Base-by-base conservation (phyloP, 2,888 invertebrate genomes). In the Trachelus tabidus region DNA sequence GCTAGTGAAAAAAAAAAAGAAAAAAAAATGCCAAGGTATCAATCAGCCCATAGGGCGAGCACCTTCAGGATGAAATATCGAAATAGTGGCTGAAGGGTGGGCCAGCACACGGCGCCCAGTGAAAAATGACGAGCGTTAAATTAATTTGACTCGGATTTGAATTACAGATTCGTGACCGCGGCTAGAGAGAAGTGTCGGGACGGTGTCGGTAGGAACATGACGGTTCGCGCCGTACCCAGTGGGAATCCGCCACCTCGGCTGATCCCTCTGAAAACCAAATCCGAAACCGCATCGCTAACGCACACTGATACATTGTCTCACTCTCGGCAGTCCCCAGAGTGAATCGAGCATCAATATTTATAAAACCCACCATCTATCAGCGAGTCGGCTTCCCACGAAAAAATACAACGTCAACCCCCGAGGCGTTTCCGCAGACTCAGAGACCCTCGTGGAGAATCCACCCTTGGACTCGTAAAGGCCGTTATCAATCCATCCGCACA, bases 51-150 rank as follows among this genome's bases (percentile, higher is more conserved):
- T 56, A 68, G 69, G 12, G 15, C 31, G 12, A 34, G 68, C 68
- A 35, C 74, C 73, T n/a, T 34, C 75, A 31, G 78, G 78, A 84
- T 86, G 83, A 86, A 84, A 86, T 86, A 86, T 86, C 80, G 85
- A 83, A 81, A 68, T 75, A 71, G 73, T 73, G 77, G 76, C 71
- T 68, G 31, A 35, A 75, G 56, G 56, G 56, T 56, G 71, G 71
- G 31, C 34, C 71, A 12, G 71, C 77, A 78, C 75, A 77, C 82
- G 82, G 79, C 81, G 81, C 85, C 83, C 84, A 74, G 81, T 86
- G 88, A 89, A 89, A 88, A 88, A 89, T 89, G 88, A 88, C 85
- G 82, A 83, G 83, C 85, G 87, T 89, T 86, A 87, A 89, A 88
- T 89, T 89, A 88, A 89, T 88, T 89, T 89, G 82, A 87, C 86